phyloP scores from a whole-genome alignment of 2,888 invertebrate species.

The Gastrophysa polygoni region DNA sequence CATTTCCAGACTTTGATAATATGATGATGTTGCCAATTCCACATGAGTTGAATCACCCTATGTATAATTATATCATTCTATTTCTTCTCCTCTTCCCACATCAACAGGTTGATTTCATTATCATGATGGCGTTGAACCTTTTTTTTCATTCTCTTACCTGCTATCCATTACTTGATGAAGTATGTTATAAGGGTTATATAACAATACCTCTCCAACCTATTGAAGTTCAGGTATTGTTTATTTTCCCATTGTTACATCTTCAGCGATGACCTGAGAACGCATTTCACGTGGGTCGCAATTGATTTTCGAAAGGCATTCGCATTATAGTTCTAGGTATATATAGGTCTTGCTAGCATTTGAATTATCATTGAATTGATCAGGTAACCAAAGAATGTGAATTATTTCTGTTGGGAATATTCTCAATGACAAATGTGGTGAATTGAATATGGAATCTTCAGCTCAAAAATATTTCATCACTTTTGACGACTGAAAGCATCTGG shows the following conservation, averaged over 20 bases:
- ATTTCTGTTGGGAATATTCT: no score
- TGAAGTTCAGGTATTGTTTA: constrained; percentile 17
- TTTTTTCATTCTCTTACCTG: neutral
- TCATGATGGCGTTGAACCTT: neutral
- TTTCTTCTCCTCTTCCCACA: no score
- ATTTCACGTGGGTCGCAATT: constrained; percentile 29
- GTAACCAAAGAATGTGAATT: no score
- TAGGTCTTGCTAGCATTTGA: constrained; percentile 7
- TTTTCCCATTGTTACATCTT: constrained; percentile 10
- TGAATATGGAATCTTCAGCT: no score
- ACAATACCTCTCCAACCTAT: neutral
- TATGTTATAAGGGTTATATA: neutral
- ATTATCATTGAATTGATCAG: constrained; percentile 22
- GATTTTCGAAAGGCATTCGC: constrained; percentile 17
- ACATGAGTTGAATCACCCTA: no score
- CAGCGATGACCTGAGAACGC: constrained; percentile 17
- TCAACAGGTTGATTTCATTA: no score
- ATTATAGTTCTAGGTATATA: constrained; percentile 26
- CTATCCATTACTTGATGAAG: neutral
- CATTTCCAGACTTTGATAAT: no score
- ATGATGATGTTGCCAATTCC: no score
- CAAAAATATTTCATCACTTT: no score
- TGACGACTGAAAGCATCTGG: no score
- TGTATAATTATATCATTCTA: no score
- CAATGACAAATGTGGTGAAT: no score